Percentiles rank a stretch among this genome's conserved stretches.
Conservation (phyloP, 2,888 invertebrate genomes). For the Drosophila gaucha region DNA sequence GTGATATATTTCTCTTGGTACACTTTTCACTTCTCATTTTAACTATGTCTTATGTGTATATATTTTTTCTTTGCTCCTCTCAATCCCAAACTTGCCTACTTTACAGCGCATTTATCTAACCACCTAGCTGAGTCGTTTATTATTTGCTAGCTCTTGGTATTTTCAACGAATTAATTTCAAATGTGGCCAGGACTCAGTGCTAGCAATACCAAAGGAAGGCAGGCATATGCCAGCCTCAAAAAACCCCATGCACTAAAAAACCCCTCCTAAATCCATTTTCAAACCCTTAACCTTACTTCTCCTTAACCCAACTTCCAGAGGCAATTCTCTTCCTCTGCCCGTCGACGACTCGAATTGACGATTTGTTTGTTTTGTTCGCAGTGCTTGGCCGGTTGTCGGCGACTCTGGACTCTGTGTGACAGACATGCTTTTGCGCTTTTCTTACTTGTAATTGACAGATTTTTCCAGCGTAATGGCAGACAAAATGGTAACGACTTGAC, state of each 20-base stretch:
- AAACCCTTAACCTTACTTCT: no score
- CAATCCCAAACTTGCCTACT: not conserved
- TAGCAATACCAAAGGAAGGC: not conserved
- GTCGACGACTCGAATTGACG: constrained; percentile 13
- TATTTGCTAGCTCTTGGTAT: not conserved
- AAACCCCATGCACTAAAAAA: not conserved
- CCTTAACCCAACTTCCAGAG: no score
- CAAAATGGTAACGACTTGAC: constrained; percentile 66
- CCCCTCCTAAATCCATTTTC: not conserved
- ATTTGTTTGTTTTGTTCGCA: constrained; percentile 26
- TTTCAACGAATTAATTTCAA: constrained; percentile 13
- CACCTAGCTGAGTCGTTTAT: not conserved
- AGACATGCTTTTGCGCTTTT: constrained; percentile 75
- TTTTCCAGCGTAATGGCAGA: constrained; percentile 71
- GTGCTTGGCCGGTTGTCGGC: constrained; percentile 14
- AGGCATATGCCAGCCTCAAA: not conserved
- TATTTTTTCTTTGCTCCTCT: not conserved
- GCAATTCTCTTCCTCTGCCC: no score
- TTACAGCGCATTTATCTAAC: not conserved
- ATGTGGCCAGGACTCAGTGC: not conserved
- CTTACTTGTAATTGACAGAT: constrained; percentile 75
- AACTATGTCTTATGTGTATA: no score
- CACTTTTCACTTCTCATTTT: no score
- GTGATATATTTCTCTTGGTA: no score
- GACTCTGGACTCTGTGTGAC: constrained; percentile 38